phyloP scores from a whole-genome alignment of 1,140 invertebrate genomes.

The Neuroterus valhalla region DNA sequence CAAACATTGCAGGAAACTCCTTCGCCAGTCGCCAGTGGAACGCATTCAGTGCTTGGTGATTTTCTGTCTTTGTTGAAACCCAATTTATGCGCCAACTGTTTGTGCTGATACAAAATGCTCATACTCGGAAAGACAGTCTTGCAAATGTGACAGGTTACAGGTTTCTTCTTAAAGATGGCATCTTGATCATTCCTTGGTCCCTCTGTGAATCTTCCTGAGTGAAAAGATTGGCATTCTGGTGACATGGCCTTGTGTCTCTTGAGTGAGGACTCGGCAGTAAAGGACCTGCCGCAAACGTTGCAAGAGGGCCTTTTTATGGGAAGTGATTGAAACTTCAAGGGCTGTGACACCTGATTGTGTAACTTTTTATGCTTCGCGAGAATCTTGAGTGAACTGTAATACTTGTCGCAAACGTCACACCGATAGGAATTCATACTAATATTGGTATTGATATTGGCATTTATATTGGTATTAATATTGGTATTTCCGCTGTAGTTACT shows the following conservation, averaged over 20 bases:
- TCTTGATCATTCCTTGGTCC: slow-evolving; percentile 9
- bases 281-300: slow-evolving; percentile 76
- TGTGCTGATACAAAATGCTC: slow-evolving; percentile 68
- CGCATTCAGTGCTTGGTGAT: slow-evolving; percentile 60
- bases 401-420: slow-evolving; percentile 79
- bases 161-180: slow-evolving; percentile 51
- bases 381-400: slow-evolving; percentile 72
- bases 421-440: too few species aligned
- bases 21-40: slow-evolving; percentile 73
- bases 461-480: too few species aligned
- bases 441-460: too few species aligned
- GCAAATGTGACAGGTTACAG: slow-evolving; percentile 66
- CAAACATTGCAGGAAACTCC: slow-evolving; percentile 77
- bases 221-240: slow-evolving; percentile 28
- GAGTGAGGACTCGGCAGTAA: slow-evolving; percentile 74
- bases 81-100: slow-evolving; percentile 60
- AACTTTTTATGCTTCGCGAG: slow-evolving; percentile 76
- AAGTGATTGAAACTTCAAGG: slow-evolving; percentile 52
- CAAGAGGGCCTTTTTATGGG: slow-evolving; percentile 71
- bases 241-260: slow-evolving; percentile 72
- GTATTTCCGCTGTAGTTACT: slow-evolving; percentile 56
- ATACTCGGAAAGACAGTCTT: slow-evolving; percentile 64
- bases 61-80: slow-evolving; percentile 15
- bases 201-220: slow-evolving; percentile 23
- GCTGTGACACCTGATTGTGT: slow-evolving; percentile 57